Percentiles rank a stretch among this genome's conserved stretches.
phyloP scores from a whole-genome alignment of 2,888 invertebrate species.

The Asteroscopus sphinx region DNA sequence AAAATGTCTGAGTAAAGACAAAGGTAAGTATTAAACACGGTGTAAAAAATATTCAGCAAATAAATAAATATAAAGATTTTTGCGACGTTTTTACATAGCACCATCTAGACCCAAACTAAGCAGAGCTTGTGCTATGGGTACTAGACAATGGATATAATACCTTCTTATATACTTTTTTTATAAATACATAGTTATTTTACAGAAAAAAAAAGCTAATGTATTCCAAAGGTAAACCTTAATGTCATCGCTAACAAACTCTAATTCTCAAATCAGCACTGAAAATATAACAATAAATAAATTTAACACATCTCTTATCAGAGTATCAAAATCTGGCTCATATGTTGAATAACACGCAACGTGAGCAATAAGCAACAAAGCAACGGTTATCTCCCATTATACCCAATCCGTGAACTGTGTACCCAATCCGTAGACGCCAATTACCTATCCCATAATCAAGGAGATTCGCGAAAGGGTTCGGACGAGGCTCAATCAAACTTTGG shows the following conservation, averaged over 20 bases:
- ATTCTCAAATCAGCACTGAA: conserved; percentile 1
- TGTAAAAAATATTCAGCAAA: too few relatives aligned
- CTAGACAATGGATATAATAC: too few relatives aligned
- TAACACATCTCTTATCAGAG: too few relatives aligned
- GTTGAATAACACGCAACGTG: conserved; percentile 30
- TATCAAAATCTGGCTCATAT: conserved; percentile 27
- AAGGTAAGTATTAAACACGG: too few relatives aligned
- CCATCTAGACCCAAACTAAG: too few relatives aligned
- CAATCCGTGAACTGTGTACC: conserved; percentile 67
- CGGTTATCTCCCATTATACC: conserved; percentile 65
- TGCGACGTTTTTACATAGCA: too few relatives aligned
- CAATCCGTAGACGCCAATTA: conserved; percentile 78
- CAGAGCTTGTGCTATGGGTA: too few relatives aligned
- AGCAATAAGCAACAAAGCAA: conserved; percentile 56
- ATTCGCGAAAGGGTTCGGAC: conserved; percentile 81
- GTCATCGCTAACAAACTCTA: conserved; percentile 19
- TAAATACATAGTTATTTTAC: too few relatives aligned
- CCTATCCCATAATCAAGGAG: conserved; percentile 80
- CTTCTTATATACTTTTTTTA: too few relatives aligned
- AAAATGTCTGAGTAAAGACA: too few relatives aligned
- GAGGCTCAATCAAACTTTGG: conserved; percentile 87
- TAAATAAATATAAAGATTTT: too few relatives aligned
- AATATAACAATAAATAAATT: background rate
- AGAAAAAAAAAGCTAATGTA: too few relatives aligned
- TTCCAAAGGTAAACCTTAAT: background rate